phyloP scores from a whole-genome alignment of 2,888 invertebrate species.

The Agonopterix subpropinquella region DNA sequence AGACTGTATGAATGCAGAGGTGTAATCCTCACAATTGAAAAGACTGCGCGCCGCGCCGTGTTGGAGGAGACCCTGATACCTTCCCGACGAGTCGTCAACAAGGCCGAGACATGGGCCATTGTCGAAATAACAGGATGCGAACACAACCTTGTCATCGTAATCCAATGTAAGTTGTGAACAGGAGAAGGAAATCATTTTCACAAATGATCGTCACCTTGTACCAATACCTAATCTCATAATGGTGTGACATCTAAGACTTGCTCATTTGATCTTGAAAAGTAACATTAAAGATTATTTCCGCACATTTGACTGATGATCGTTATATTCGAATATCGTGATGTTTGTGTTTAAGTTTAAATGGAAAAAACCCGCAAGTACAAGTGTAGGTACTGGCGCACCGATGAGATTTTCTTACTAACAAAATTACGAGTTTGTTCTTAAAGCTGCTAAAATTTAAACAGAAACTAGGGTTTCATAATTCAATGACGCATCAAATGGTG shows the following conservation, averaged over 20 bases:
- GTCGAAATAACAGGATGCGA: conserved; percentile 55
- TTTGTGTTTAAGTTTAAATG: conserved; percentile 1
- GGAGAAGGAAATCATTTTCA: conserved; percentile 50
- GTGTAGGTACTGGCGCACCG: too few relatives aligned
- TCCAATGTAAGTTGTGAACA: conserved; percentile 34
- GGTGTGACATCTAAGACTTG: conserved; percentile 27
- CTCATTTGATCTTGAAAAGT: conserved; percentile 18
- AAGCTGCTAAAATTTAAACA: too few relatives aligned
- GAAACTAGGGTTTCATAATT: too few relatives aligned
- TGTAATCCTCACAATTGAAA: conserved; percentile 6
- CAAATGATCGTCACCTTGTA: conserved; percentile 40
- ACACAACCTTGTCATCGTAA: conserved; percentile 46
- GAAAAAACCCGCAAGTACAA: too few relatives aligned
- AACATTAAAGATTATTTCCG: conserved; percentile 9
- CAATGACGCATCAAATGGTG: too few relatives aligned
- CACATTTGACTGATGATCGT: conserved; percentile 3
- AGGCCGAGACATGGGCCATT: conserved; percentile 37
- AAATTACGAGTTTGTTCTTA: too few relatives aligned
- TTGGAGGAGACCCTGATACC: conserved; percentile 41
- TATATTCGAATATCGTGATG: conserved; percentile 28
- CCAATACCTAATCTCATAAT: conserved; percentile 30
- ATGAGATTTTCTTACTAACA: too few relatives aligned
- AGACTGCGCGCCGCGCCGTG: conserved; percentile 16
- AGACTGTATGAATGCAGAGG: conserved; percentile 2
- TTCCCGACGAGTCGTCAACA: conserved; percentile 25